Evolutionary conservation across 2,797 vertebrate species (phyloP).

Genomic region (Ptychadena robeensis): DNA sequence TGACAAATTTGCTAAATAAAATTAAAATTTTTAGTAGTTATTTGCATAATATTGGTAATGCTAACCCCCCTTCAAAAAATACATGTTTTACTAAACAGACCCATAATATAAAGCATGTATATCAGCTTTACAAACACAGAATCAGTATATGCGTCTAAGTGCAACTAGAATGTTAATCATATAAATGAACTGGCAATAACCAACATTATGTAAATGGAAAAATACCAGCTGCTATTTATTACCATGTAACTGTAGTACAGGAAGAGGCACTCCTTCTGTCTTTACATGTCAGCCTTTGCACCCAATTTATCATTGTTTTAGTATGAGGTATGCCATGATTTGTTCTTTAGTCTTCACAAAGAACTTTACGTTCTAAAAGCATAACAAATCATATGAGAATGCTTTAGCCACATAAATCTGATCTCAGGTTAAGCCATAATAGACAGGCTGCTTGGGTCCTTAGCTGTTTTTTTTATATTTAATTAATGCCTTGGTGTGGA

Average conservation of each 20-base stretch:
- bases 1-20: too few relatives aligned
- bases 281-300: conserved; percentile 7
- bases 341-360: conserved; percentile 39
- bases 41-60: too few relatives aligned
- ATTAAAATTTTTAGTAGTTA: too few relatives aligned
- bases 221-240: background rate
- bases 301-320: conserved; percentile 29
- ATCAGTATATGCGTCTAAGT: too few relatives aligned
- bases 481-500: conserved; percentile 51
- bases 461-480: conserved; percentile 51
- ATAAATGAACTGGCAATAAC: background rate
- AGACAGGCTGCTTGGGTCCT: conserved; percentile 42
- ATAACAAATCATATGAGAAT: conserved; percentile 38
- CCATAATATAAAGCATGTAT: too few relatives aligned
- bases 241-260: background rate
- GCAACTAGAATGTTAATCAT: conserved; percentile 12
- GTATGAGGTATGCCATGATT: conserved; percentile 29
- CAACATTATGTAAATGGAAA: conserved; percentile 4
- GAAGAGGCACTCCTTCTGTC: background rate
- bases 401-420: conserved; percentile 51
- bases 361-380: conserved; percentile 42
- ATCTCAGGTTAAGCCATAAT: conserved; percentile 41
- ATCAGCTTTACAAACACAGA: too few relatives aligned
- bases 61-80: too few relatives aligned
- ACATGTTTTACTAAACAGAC: too few relatives aligned